Evolutionary conservation across 2,797 vertebrate genomes (phyloP), one percentile per base, ranked within the genome.

Genomic region (Pristis pectinata): DNA sequence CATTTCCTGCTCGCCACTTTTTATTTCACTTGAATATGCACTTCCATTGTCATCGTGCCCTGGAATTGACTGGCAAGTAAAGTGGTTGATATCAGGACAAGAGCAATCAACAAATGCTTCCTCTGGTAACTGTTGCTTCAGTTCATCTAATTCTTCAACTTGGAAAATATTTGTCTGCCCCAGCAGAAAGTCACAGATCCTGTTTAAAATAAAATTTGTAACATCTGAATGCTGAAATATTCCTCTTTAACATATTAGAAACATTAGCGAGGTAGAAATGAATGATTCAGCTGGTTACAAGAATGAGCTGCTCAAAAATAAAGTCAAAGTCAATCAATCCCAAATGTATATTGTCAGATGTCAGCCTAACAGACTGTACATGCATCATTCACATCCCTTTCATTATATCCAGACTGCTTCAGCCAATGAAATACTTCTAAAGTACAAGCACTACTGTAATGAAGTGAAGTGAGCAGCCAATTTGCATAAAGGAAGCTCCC

Each of bases 81-180:
- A 97, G 95, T 96, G 97, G 96, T 97, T 97, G 96, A 98, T 97
- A 94, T 97, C 96, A 96, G 98, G 97, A 80, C 98, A 98, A 95
- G 97, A 72, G 77, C 98, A 98, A 96, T 97, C 98, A 95, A 98
- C 98, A 22, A 98, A 94, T 24, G 97, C 97, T 95, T 98, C 97
- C 94, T 98, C 98, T 0, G 98, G 97, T 87, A 99, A 96, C 5
- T 99, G 98, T 93, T 97, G 97, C 96, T 97, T 98, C 95, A 99
- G 97, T 64, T 98, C 96, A 95, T 99, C 98, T 95, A 99, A 96
- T 96, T 98, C 98, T 96, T 99, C 99, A 96, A 99, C 97, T 95
- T 99, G 97, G 97, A 99, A 99, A 96, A 99, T 96, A 96, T 99
- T 98, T 94, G 97, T 96, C 96, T 99, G 98, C 95, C 99, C 99